Conservation (phyloP, 2,797 vertebrate genomes). For the Pseudochromis fuscus region DNA sequence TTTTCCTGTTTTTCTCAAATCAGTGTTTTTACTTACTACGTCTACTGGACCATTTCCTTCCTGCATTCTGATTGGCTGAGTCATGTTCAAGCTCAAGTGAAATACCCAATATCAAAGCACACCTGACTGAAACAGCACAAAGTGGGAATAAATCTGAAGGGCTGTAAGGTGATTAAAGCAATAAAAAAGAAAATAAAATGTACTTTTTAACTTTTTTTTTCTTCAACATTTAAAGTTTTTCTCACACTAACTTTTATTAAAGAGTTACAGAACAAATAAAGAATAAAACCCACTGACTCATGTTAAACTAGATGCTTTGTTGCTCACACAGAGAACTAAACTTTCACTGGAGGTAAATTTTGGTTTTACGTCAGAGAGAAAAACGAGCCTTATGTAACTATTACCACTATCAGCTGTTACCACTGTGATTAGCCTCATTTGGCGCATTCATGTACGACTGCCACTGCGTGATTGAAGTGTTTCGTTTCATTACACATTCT, state of each 20-base stretch:
- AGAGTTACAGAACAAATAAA: not conserved
- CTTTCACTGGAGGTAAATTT: too few species aligned
- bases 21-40: not conserved
- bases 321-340: too few species aligned
- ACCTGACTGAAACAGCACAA: too few species aligned
- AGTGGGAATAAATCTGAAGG: too few species aligned
- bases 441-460: not conserved
- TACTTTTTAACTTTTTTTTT: too few species aligned
- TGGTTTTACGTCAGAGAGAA: too few species aligned
- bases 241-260: too few species aligned
- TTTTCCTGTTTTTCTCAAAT: not conserved
- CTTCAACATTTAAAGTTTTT: too few species aligned
- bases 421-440: not conserved
- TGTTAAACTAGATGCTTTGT: not conserved
- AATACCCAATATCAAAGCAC: too few species aligned
- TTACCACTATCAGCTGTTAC: not conserved
- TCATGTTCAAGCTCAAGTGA: too few species aligned
- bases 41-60: not conserved
- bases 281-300: not conserved
- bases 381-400: not conserved
- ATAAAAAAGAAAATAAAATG: too few species aligned
- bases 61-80: not conserved
- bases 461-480: not conserved
- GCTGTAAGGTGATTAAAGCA: too few species aligned
- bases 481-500: conserved; percentile 21